Conservation (phyloP, 2,113 vertebrate genomes). For the Neodon shergylaensis region DNA sequence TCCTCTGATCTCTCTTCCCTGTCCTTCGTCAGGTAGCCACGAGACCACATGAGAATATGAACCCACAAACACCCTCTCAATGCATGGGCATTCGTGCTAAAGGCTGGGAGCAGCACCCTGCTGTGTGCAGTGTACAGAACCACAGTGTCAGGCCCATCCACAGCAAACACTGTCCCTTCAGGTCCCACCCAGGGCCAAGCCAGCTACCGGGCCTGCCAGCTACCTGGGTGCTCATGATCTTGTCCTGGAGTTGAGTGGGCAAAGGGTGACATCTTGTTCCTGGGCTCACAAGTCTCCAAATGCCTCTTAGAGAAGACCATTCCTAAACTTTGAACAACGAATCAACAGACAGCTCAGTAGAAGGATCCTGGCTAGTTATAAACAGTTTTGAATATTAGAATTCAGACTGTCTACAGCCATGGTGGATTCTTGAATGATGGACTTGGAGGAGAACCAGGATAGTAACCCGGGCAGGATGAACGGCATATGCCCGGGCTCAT, state of each 20-base stretch:
- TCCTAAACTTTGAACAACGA: not conserved
- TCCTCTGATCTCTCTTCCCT: not conserved
- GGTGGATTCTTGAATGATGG: not conserved
- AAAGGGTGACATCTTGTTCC: not conserved
- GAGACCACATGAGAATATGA: not conserved
- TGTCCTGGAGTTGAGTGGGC: not conserved
- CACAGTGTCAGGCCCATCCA: not conserved
- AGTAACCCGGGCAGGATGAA: not conserved
- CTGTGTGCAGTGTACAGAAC: not conserved
- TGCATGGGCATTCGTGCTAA: not conserved
- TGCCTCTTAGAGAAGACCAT: not conserved
- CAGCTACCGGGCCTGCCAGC: not conserved
- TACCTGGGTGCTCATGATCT: not conserved
- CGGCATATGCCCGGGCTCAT: not conserved
- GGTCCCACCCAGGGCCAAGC: not conserved
- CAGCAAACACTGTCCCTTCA: not conserved
- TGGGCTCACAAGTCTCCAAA: not conserved
- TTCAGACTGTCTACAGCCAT: not conserved
- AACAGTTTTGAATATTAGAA: not conserved
- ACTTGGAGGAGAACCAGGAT: not conserved
- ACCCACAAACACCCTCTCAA: not conserved
- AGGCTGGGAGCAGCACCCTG: not conserved
- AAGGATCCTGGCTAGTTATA: rapidly evolving
- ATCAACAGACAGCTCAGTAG: not conserved
- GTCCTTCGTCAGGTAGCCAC: not conserved